Evolutionary conservation across 1,140 invertebrate species (phyloP), one percentile per base, ranked within the genome.

Genomic region (Drosophila miranda): DNA sequence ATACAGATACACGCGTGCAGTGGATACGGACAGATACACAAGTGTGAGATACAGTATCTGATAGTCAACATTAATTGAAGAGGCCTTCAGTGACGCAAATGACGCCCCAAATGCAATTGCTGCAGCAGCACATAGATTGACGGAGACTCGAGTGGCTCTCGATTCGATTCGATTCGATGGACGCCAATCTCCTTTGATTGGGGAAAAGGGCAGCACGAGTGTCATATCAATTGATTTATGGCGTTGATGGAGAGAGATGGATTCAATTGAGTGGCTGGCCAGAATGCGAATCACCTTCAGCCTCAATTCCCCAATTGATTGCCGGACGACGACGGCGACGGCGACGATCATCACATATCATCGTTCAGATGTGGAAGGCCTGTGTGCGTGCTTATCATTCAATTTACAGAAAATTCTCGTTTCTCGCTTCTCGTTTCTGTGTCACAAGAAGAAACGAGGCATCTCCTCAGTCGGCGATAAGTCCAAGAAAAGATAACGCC

Each of bases 171-270:
- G 30, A 34, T 34, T 38, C 34, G 34, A 38, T 38, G 34, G 34
- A 3, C 11, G 34, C 11, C 11, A 38, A 13, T 13, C 34, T 1
- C 34, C 34, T 38, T 38, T 38, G 34, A 38, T 38, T 38, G 11
- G 11, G 11, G 34, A 11, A 38, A 38, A 38, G 34, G 34, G 34
- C 34, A 38, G 11, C 1, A 11, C 11, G 11, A 38, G 34, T 41
- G 28, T 44, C 30, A 51, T 80, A 73, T 79, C 72, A 84, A 84
- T 75, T 73, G 80, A 83, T 81, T 80, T 81, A 81, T 81, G 61
- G 68, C 13, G 34, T 38, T 38, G 34, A 38, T 38, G 34, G 34
- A 13, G 34, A 13, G 34, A 38, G 11, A 26, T 26, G 28, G 14
- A 45, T 56, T 75, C 76, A 83, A 84, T 83, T 79, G 78, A 70